Evolutionary conservation across 2,113 vertebrate species (phyloP).

Genomic region (Pangasianodon gigas): DNA sequence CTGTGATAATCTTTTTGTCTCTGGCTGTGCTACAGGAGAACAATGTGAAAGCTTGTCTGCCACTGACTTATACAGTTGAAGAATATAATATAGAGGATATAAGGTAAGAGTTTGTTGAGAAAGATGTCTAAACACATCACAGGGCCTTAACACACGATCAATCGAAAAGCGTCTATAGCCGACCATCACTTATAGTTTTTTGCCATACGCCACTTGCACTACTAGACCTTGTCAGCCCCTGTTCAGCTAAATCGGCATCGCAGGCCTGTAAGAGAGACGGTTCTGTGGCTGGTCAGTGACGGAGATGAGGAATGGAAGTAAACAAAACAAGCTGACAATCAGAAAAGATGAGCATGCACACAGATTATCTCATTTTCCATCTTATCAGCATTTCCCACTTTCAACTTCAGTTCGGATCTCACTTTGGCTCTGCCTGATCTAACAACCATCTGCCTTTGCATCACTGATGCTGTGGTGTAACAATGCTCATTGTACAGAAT

Average conservation of each 20-base stretch:
- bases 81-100: constrained; percentile 77
- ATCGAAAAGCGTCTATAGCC: neutral
- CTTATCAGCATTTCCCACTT: neutral
- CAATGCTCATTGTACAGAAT: neutral
- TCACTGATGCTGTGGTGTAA: neutral
- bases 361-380: neutral
- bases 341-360: neutral
- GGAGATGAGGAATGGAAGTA: neutral
- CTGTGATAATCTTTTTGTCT: neutral
- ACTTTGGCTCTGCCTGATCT: neutral
- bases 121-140: neutral
- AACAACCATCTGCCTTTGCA: neutral
- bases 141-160: neutral
- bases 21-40: constrained; percentile 73
- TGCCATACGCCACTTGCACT: neutral
- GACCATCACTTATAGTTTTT: neutral
- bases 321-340: neutral
- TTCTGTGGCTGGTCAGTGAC: neutral
- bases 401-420: neutral
- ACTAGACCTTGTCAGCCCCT: neutral
- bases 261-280: neutral
- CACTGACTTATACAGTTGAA: constrained; percentile 76
- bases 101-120: constrained; percentile 66
- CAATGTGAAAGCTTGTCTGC: constrained; percentile 82
- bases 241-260: neutral